A percentile compares a stretch with the other conserved stretches of the same genome.
Conservation (phyloP, 2,888 invertebrate species). For the Incurvaria masculella region DNA sequence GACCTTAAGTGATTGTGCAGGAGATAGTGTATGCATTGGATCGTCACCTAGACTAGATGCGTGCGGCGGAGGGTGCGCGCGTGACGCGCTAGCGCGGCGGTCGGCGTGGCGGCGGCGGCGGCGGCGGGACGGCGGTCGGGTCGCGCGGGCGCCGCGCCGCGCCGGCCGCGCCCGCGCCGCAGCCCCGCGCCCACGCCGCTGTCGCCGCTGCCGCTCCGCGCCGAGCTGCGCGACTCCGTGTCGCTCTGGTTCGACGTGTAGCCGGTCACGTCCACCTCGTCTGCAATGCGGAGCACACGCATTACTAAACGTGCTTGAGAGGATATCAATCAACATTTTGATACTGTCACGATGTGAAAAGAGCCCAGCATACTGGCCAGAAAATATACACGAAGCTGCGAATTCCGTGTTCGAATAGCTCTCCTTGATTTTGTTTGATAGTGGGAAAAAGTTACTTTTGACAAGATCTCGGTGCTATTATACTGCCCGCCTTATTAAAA, state of each 20-base stretch:
- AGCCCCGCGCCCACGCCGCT: constrained; percentile 64
- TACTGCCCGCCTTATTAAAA: no score
- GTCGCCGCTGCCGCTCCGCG: constrained; percentile 60
- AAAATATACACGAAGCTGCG: no score
- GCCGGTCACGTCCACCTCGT: constrained; percentile 83
- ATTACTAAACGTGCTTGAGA: no score
- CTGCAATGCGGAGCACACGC: constrained; percentile 51
- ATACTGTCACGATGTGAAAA: no score
- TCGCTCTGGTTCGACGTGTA: constrained; percentile 83
- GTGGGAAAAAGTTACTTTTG: no score
- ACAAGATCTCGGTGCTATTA: no score
- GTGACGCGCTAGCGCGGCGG: background rate
- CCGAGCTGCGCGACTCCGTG: constrained; percentile 78
- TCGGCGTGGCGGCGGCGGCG: constrained; percentile 10
- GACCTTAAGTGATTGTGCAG: no score
- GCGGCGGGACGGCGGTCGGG: constrained; percentile 12
- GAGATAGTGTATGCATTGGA: background rate
- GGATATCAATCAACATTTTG: no score
- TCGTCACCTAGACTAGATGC: background rate
- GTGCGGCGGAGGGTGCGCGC: background rate
- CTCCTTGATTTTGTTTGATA: no score
- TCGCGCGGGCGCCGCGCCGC: constrained; percentile 49
- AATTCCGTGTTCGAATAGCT: no score
- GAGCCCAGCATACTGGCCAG: no score
- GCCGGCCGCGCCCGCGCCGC: constrained; percentile 50